Conservation (phyloP, 2,888 invertebrate species). For the Dioctria rufipes region DNA sequence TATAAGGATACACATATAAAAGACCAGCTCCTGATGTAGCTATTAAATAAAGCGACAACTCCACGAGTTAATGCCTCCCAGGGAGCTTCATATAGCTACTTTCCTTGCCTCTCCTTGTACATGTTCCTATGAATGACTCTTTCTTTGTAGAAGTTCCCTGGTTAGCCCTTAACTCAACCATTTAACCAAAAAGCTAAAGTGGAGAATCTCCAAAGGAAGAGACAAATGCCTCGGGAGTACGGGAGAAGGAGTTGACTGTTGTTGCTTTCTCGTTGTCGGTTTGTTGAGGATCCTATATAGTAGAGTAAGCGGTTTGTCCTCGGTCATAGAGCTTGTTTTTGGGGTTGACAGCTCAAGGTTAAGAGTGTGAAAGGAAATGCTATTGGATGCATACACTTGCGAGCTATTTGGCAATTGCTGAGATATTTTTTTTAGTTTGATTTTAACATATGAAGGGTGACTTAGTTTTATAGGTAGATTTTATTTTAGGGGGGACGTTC, state of each 20-base stretch:
- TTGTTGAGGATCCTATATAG: conserved; percentile 20
- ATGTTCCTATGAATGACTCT: conserved; percentile 12
- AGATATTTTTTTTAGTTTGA: not conserved
- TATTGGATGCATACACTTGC: conserved; percentile 29
- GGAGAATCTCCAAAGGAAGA: conserved; percentile 37
- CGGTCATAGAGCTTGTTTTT: conserved; percentile 46
- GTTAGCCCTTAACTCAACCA: conserved; percentile 47
- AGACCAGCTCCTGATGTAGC: conserved; percentile 50
- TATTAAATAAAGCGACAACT: conserved; percentile 46
- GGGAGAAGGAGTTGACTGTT: conserved; percentile 2
- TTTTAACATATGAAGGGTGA: not conserved
- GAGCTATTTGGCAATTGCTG: conserved; percentile 36
- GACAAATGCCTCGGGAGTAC: conserved; percentile 27
- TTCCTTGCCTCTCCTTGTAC: not conserved
- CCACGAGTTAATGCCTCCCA: conserved; percentile 28
- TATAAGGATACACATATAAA: not conserved
- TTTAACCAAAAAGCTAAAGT: conserved; percentile 40
- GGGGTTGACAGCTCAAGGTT: conserved; percentile 52
- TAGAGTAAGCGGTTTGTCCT: conserved; percentile 52
- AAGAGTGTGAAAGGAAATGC: not conserved
- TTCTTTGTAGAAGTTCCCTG: conserved; percentile 40
- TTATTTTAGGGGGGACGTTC: conserved; percentile 27
- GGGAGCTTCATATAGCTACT: not conserved
- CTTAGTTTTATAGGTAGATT: not conserved
- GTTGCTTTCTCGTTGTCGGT: conserved; percentile 44